Evolutionary conservation across 2,888 invertebrate genomes (phyloP).

Genomic region (Hydriomena furcata): DNA sequence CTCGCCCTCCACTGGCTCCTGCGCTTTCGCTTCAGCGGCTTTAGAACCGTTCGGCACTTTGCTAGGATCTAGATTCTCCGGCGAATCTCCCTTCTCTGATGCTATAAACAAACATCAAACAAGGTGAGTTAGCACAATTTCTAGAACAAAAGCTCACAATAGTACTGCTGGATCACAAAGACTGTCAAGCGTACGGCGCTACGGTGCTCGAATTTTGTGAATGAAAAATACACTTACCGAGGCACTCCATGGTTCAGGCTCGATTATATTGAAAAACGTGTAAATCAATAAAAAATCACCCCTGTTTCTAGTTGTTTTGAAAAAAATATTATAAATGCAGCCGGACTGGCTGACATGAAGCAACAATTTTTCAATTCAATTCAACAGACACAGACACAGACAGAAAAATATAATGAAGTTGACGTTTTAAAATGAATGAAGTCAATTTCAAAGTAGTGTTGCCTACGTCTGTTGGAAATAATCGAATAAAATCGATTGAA

Average conservation of each 20-base stretch:
- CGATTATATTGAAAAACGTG: constrained; percentile 40
- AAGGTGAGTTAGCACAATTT: constrained; percentile 78
- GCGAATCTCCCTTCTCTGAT: constrained; percentile 81
- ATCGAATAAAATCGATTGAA: too few species aligned
- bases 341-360: constrained; percentile 74
- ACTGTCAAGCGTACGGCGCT: constrained; percentile 46
- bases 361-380: constrained; percentile 77
- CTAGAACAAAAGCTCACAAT: constrained; percentile 73
- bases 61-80: constrained; percentile 83
- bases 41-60: constrained; percentile 70
- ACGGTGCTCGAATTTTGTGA: constrained; percentile 35
- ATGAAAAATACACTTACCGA: constrained; percentile 57
- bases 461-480: too few species aligned
- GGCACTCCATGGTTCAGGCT: constrained; percentile 68
- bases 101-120: constrained; percentile 70
- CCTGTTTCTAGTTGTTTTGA: constrained; percentile 67
- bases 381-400: constrained; percentile 15
- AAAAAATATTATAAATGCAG: constrained; percentile 73
- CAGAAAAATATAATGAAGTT: too few species aligned
- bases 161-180: constrained; percentile 51
- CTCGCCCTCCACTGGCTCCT: constrained; percentile 64
- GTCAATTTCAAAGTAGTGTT: constrained; percentile 9
- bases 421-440: too few species aligned
- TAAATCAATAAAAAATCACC: constrained; percentile 51
- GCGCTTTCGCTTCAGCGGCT: constrained; percentile 61